phyloP scores from a whole-genome alignment of 2,113 vertebrate genomes.

The Fukomys damarensis region DNA sequence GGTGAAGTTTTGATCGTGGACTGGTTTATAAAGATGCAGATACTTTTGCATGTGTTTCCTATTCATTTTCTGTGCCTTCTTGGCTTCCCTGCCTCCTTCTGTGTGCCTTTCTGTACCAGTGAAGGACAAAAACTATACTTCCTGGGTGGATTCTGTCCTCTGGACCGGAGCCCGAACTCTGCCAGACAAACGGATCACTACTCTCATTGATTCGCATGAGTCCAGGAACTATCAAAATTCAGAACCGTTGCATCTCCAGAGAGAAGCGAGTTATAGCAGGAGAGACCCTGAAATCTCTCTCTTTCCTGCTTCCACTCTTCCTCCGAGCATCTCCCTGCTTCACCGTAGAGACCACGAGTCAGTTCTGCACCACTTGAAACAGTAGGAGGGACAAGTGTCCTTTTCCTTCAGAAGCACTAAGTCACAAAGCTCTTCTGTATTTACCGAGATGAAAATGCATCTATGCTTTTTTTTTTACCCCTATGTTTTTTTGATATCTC shows the following conservation, averaged over 20 bases:
- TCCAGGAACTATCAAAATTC: background rate
- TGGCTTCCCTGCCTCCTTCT: too few relatives aligned
- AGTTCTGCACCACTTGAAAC: background rate
- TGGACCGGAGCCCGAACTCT: background rate
- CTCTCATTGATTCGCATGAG: background rate
- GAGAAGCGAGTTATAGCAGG: background rate
- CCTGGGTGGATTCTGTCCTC: background rate
- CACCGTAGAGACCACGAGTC: background rate
- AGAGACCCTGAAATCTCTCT: background rate
- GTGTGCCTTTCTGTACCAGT: background rate
- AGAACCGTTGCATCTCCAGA: background rate
- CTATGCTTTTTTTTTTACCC: background rate
- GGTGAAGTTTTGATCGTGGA: background rate
- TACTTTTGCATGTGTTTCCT: background rate
- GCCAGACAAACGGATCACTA: background rate
- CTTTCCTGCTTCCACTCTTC: background rate
- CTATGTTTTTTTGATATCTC: background rate
- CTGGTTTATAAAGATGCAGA: background rate
- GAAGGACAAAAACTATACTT: background rate
- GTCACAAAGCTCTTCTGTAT: background rate
- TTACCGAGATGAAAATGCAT: background rate
- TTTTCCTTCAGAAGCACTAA: background rate
- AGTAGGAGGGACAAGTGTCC: background rate
- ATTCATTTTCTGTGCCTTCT: too few relatives aligned
- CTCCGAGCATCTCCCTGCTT: background rate